A percentile compares a stretch with the other conserved stretches of the same genome.
Evolutionary conservation across 2,113 vertebrate genomes (phyloP).

Genomic region (Aptenodytes patagonicus): DNA sequence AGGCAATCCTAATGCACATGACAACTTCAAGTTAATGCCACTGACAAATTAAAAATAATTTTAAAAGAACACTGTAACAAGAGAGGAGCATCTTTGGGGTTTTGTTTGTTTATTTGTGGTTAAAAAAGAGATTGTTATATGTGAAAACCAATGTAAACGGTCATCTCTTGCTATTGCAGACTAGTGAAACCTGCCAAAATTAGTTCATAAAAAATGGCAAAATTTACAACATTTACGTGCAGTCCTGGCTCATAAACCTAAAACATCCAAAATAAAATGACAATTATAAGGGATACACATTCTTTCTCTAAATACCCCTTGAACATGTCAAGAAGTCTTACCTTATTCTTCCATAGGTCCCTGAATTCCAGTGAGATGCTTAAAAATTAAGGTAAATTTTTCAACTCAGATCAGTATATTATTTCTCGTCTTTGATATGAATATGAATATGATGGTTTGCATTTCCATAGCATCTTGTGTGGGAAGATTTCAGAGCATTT

Average conservation of each 20-base stretch:
- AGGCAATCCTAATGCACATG: neutral
- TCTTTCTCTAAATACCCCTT: neutral
- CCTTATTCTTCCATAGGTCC: neutral
- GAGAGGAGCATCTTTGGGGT: neutral
- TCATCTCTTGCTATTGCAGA: neutral
- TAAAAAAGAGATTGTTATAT: neutral
- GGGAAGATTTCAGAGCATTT: neutral
- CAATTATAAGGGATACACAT: neutral
- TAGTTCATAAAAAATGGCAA: neutral
- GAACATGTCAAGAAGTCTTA: neutral
- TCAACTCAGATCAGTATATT: neutral
- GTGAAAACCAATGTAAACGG: neutral
- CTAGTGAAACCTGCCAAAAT: neutral
- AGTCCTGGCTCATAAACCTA: neutral
- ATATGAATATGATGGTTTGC: neutral
- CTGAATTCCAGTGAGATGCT: conserved; percentile 11
- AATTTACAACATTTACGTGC: neutral
- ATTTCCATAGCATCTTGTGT: neutral
- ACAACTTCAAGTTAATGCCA: neutral
- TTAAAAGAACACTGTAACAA: neutral
- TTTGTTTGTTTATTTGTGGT: neutral
- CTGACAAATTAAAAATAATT: neutral
- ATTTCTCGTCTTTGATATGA: neutral
- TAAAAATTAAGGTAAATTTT: conserved; percentile 12
- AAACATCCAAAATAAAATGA: neutral